A percentile compares a stretch with the other conserved stretches of the same genome.
Conservation (phyloP, 2,113 vertebrate genomes). For the Seriola rivoliana region DNA sequence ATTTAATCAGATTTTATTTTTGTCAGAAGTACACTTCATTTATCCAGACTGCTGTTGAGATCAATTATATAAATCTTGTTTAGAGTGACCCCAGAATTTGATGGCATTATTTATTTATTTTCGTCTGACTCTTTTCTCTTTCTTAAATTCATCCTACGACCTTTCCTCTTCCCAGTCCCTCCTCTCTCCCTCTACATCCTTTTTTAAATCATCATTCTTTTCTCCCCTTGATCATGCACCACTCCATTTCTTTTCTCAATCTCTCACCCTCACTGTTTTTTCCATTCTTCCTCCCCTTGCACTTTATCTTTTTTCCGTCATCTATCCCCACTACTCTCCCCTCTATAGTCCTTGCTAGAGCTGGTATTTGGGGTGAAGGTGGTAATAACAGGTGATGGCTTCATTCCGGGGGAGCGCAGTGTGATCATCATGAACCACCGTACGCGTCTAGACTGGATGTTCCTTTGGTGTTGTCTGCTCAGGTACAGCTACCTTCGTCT, state of each 20-base stretch:
- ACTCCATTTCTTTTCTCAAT: background rate
- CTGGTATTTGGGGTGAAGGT: conserved; percentile 95
- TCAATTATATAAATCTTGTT: conserved; percentile 26
- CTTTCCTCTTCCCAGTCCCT: conserved; percentile 40
- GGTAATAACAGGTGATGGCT: conserved; percentile 96
- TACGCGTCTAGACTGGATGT: conserved; percentile 99
- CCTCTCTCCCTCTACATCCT: conserved; percentile 32
- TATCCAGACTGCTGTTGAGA: conserved; percentile 16
- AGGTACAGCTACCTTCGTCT: conserved; percentile 97
- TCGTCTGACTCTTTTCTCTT: conserved; percentile 9
- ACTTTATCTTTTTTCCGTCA: background rate
- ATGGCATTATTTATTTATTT: conserved; percentile 29
- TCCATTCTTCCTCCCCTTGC: background rate
- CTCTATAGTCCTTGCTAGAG: conserved; percentile 91
- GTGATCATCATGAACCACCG: conserved; percentile 99
- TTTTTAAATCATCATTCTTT: conserved; percentile 18
- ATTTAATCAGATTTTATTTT: conserved; percentile 28
- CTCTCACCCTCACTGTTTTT: background rate
- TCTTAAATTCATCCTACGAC: conserved; percentile 6
- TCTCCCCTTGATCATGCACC: conserved; percentile 10
- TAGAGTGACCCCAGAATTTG: conserved; percentile 8
- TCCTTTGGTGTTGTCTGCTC: conserved; percentile 97
- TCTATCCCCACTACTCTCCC: background rate
- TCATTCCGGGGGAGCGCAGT: conserved; percentile 95
- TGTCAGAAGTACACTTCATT: conserved; percentile 34